Evolutionary conservation across 2,113 vertebrate genomes (phyloP).

Genomic region (Piprites chloris): DNA sequence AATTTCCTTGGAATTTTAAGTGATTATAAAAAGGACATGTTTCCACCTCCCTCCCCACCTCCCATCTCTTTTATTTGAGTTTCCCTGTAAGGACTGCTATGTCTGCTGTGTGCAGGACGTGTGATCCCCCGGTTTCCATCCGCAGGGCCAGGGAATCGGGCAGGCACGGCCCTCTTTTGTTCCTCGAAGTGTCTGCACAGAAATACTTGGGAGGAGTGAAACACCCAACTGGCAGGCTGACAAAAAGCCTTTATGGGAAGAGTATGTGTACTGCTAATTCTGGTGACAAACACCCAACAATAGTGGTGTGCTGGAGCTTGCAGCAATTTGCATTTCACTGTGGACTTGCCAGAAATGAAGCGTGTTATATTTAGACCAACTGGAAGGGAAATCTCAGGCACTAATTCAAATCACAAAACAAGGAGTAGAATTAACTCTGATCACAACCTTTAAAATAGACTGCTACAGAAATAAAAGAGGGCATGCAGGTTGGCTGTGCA

Average conservation of each 20-base stretch:
- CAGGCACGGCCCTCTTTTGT: neutral
- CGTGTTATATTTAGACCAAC: conserved; percentile 33
- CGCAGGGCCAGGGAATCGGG: neutral
- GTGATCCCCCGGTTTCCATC: neutral
- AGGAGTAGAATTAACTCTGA: conserved; percentile 1
- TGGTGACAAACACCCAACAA: conserved; percentile 52
- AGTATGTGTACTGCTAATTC: conserved; percentile 45
- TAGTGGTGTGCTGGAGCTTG: conserved; percentile 30
- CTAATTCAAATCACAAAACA: neutral
- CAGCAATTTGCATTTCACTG: conserved; percentile 32
- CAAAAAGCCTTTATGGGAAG: conserved; percentile 28
- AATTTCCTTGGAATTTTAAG: neutral
- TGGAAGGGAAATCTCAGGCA: conserved; percentile 21
- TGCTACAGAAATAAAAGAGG: neutral
- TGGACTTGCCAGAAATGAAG: conserved; percentile 32
- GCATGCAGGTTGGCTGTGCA: neutral
- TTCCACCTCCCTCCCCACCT: neutral
- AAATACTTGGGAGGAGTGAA: conserved; percentile 7
- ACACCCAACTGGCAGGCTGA: conserved; percentile 2
- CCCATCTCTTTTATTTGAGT: accelerated
- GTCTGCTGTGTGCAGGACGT: neutral
- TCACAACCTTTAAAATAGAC: neutral
- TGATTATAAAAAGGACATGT: neutral
- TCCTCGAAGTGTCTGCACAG: neutral
- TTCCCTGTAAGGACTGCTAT: neutral